A percentile compares a stretch with the other conserved stretches of the same genome.
Evolutionary conservation across 2,113 vertebrate genomes (phyloP).

Genomic region (Rhinoptilus africanus): DNA sequence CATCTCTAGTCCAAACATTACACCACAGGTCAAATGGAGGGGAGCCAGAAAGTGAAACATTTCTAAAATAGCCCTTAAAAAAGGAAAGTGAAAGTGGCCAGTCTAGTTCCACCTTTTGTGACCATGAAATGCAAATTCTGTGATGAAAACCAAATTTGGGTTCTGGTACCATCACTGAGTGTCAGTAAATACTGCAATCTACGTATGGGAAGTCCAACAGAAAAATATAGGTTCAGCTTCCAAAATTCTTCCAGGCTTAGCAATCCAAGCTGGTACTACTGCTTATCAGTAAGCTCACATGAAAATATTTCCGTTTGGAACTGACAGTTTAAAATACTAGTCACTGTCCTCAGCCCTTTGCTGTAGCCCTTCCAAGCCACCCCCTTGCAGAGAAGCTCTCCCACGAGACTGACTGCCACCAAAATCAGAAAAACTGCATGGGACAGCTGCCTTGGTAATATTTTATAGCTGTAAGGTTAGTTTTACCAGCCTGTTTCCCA

Average conservation of each 20-base stretch:
- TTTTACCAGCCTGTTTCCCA: background rate
- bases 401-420: background rate
- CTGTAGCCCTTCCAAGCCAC: background rate
- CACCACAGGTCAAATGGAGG: conserved; percentile 50
- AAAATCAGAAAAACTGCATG: background rate
- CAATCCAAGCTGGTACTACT: background rate
- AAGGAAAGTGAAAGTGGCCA: conserved; percentile 58
- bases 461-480: background rate
- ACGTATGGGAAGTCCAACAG: background rate
- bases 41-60: conserved; percentile 29
- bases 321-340: background rate
- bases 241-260: background rate
- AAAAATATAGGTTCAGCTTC: background rate
- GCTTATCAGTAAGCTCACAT: background rate
- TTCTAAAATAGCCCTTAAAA: conserved; percentile 51
- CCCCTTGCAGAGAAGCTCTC: background rate
- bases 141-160: background rate
- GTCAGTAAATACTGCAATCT: background rate
- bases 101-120: background rate
- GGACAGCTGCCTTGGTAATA: background rate
- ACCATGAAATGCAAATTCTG: background rate
- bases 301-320: background rate
- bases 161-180: background rate
- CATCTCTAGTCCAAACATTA: conserved; percentile 63
- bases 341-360: background rate